Conservation (phyloP, 2,797 vertebrate species). For the Glyptemys insculpta region DNA sequence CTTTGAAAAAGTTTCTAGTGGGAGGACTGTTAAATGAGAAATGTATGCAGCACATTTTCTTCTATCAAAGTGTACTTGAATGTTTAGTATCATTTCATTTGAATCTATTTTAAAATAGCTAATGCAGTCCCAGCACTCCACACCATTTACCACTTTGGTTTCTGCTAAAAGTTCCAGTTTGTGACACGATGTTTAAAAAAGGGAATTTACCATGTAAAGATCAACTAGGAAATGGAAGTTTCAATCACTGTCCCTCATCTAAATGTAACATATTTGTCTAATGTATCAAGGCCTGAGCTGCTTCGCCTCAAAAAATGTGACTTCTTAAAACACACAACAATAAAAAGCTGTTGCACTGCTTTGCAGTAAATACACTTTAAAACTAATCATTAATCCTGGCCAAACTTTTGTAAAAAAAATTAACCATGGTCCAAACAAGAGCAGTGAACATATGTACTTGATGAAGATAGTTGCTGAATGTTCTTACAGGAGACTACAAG, state of each 20-base stretch:
- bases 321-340: accelerated
- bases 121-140: not conserved
- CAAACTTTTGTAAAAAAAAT: not conserved
- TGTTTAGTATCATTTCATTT: not conserved
- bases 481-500: not conserved
- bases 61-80: not conserved
- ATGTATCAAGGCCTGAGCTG: not conserved
- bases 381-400: accelerated
- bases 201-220: not conserved
- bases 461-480: not conserved
- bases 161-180: not conserved
- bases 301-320: not conserved
- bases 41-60: not conserved
- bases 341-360: accelerated
- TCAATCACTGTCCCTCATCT: not conserved
- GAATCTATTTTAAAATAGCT: not conserved
- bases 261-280: not conserved
- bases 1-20: constrained; percentile 40
- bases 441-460: not conserved
- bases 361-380: accelerated
- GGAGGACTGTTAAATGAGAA: not conserved
- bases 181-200: not conserved
- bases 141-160: not conserved
- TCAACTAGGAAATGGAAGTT: not conserved
- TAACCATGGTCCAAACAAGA: not conserved